Evolutionary conservation across 2,113 vertebrate species (phyloP), one percentile per base, ranked within the genome.

Genomic region (Oreocharis arfaki): DNA sequence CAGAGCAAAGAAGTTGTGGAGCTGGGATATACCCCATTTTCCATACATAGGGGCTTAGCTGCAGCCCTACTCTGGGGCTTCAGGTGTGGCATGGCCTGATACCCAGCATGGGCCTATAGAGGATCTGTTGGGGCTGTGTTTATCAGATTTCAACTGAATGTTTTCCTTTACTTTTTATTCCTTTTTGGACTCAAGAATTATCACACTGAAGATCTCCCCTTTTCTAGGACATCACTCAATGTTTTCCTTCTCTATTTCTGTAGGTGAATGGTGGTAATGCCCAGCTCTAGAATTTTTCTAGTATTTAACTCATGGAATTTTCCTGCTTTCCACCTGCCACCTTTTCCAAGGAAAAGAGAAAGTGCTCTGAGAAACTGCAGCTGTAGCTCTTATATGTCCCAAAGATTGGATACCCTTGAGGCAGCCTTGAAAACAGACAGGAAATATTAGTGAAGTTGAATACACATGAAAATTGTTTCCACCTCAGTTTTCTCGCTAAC

Each of bases 201-300:
- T 22, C 44, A 19, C 4, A 22, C 3, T 11, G 2, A 88, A 69
- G 7, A 10, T 69, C 13, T 84, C 17, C 4, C 11, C 5, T 85
- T 79, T 61, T 42, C 19, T 79, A 30, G 53, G 33, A 4, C 0
- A 0, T 42, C 8, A 5, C 3, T 42, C 46, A 4, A 1, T 52
- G 6, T 61, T 84, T 84, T 81, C 11, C 65, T 39, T 55, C 26
- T 30, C 9, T 63, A 79, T 10, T 47, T 44, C n/a, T 57, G 20
- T 41, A 22, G 12, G 9, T 63, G 32, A 87, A 8, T 13, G 11
- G 7, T 78, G n/a, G 13, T 57, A 81, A 16, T 32, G 26, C 11
- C 53, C 33, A 39, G 7, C 6, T 53, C 10, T 61, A 41, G 22
- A 69, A 60, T 28, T 73, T 52, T 89, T 56, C 27, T 73, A 10